phyloP scores from a whole-genome alignment of 2,113 vertebrate genomes.

The Cricetomys ansorgei region DNA sequence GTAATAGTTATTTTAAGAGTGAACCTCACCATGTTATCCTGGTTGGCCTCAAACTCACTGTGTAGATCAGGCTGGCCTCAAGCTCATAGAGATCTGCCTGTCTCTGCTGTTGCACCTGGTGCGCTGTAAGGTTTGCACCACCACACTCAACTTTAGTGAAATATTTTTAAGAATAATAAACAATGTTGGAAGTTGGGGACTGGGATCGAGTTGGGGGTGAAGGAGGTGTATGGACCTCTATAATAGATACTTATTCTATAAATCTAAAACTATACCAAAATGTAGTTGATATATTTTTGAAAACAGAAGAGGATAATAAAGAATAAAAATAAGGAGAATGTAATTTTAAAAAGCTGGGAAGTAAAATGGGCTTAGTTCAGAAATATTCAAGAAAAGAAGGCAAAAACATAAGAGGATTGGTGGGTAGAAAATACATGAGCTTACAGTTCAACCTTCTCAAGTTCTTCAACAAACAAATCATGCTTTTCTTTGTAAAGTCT shows the following conservation, averaged over 20 bases:
- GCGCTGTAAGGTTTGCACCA: background rate
- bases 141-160: background rate
- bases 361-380: background rate
- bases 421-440: background rate
- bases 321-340: background rate
- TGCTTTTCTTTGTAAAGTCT: background rate
- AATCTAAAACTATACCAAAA: background rate
- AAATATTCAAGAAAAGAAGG: background rate
- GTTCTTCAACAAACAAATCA: background rate
- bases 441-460: background rate
- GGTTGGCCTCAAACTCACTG: background rate
- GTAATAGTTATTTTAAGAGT: background rate
- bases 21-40: background rate
- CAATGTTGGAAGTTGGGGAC: background rate
- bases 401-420: background rate
- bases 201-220: background rate
- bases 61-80: background rate
- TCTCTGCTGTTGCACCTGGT: background rate
- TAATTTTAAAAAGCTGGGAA: background rate
- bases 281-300: background rate
- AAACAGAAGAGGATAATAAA: background rate
- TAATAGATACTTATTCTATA: background rate
- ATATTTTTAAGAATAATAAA: background rate
- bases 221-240: background rate
- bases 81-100: background rate